Evolutionary conservation across 92 coral and sea anemone species (phyloP).

Genomic region (Paramuricea clavata): DNA sequence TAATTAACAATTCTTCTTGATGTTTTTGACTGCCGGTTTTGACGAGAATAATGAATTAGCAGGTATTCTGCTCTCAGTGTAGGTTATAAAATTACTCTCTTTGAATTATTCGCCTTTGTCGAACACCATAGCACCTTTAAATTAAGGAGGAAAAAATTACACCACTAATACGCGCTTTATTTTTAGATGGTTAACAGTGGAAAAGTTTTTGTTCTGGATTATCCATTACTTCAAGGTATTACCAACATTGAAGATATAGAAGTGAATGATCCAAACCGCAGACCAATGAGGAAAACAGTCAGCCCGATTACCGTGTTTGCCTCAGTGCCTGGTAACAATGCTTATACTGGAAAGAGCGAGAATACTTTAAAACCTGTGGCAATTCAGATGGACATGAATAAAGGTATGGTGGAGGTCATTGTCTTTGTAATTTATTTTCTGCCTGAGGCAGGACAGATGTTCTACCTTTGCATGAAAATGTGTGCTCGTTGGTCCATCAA

Average conservation of each 20-base stretch:
- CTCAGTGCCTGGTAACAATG: slow-evolving; percentile 41
- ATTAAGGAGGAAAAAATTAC: too few species aligned
- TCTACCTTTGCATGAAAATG: too few species aligned
- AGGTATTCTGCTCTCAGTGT: too few species aligned
- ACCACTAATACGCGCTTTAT: not conserved
- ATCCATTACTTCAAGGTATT: slow-evolving; percentile 73
- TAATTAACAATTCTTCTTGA: too few species aligned
- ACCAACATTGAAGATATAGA: slow-evolving; percentile 75
- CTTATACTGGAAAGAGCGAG: not conserved
- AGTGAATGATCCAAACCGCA: slow-evolving; percentile 49
- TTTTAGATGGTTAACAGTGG: slow-evolving; percentile 60
- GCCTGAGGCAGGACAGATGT: not conserved
- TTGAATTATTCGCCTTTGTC: too few species aligned
- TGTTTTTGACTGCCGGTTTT: too few species aligned
- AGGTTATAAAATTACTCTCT: too few species aligned
- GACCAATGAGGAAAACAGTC: slow-evolving; percentile 75
- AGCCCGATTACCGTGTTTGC: slow-evolving; percentile 80
- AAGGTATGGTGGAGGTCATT: slow-evolving; percentile 49
- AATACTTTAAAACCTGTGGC: slow-evolving; percentile 75
- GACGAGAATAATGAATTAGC: too few species aligned
- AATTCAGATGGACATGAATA: slow-evolving; percentile 72
- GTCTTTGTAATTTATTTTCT: too few species aligned
- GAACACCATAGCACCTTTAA: not conserved
- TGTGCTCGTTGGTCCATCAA: not conserved
- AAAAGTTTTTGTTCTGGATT: slow-evolving; percentile 68